A percentile compares a stretch with the other conserved stretches of the same genome.
phyloP scores from a whole-genome alignment of 2,888 invertebrate genomes.

The Chalcis sispes region DNA sequence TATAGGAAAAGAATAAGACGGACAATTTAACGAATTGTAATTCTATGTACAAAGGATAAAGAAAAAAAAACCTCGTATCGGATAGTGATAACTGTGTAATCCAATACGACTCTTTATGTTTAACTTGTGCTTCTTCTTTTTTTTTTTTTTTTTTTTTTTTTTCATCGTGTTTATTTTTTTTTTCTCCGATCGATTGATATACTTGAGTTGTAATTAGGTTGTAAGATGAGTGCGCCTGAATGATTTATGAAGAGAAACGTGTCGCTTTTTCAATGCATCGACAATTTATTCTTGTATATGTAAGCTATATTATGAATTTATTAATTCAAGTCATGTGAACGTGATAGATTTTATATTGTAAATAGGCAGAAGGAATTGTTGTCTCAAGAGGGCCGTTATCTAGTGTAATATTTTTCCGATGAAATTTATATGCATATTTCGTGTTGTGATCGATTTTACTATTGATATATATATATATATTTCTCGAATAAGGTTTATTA shows the following conservation, averaged over 20 bases:
- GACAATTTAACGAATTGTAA: too few relatives aligned
- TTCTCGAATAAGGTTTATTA: conserved; percentile 2
- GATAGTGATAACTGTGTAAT: conserved; percentile 41
- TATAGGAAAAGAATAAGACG: too few relatives aligned
- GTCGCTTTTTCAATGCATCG: conserved; percentile 38
- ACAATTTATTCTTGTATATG: conserved; percentile 22
- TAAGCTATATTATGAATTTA: background rate
- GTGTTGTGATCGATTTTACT: conserved; percentile 50
- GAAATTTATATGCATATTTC: conserved; percentile 51
- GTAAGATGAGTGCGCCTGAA: conserved; percentile 18
- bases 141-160: conserved; percentile 1
- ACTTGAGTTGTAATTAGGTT: conserved; percentile 19
- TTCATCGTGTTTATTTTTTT: background rate
- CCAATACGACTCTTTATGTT: conserved; percentile 24
- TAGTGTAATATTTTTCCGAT: conserved; percentile 52
- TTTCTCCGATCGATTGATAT: background rate
- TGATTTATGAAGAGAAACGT: conserved; percentile 17
- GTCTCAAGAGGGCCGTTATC: conserved; percentile 21
- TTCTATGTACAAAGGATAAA: conserved; percentile 16
- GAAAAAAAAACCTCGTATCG: conserved; percentile 14
- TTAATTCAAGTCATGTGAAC: conserved; percentile 34
- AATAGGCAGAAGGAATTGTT: conserved; percentile 35
- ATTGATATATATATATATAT: too few relatives aligned
- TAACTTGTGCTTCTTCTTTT: conserved; percentile 24
- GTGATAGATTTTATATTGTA: conserved; percentile 55